Evolutionary conservation across 2,888 invertebrate genomes (phyloP), one percentile per base, ranked within the genome.

Genomic region (Pyralis farinalis): DNA sequence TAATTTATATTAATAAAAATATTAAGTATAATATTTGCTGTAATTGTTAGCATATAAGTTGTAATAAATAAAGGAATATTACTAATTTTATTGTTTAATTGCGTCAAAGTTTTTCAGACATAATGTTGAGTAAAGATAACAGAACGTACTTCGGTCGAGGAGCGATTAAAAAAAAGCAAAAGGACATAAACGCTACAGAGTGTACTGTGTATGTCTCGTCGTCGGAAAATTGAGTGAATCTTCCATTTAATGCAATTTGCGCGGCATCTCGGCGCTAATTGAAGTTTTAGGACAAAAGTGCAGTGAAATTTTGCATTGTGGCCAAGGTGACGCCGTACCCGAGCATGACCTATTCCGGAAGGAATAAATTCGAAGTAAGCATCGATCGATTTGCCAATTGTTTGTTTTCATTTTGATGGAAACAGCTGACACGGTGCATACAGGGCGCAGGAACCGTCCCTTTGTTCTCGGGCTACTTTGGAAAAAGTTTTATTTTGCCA

Each of bases 291-390:
- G 51, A 47, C 59, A 49, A 46, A 55, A 40, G 58, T 44, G 56
- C 47, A 58, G 53, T 60, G 60, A 64, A 78, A 76, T 63, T 67
- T 53, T 62, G 63, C 80, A 85, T 69, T 78, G 87, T 88, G 87
- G 88, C 88, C 75, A 87, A 87, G 67, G 79, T 88, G 67, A 86
- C 84, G 45, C 86, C 87, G 40, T 82, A 79, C 65, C 81, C 90
- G 64, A 85, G 65, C 65, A 92, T 92, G 92, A 90, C 88, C 78
- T 91, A 91, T 86, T 91, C 91, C 71, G 91, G 90, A 63, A 90
- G 91, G 85, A 91, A 90, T 79, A 92, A 91, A 83, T 91, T 91
- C 73, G 92, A 92, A 90, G 92, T 92, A 71, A 77, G 90, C 56
- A 71, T 69, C 63, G 58, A 74, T 69, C 55, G 46, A 48, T 39